Percentiles rank a stretch among this genome's conserved stretches.
Evolutionary conservation across 2,888 invertebrate genomes (phyloP).

Genomic region (Acleris literana): DNA sequence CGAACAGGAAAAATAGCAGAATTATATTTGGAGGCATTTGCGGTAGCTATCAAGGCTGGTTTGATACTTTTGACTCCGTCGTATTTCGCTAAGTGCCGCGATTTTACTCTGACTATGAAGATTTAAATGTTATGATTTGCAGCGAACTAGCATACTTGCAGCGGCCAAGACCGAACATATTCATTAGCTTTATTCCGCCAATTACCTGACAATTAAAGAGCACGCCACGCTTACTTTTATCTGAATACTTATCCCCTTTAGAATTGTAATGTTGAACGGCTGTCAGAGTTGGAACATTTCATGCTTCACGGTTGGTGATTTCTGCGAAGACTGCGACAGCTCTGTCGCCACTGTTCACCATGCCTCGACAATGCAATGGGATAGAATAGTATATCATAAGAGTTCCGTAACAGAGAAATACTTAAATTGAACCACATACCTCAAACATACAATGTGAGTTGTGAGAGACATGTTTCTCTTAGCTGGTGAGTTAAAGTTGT

Average conservation of each 20-base stretch:
- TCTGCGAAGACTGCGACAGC: constrained; percentile 42
- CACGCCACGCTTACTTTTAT: constrained; percentile 15
- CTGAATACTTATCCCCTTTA: constrained; percentile 18
- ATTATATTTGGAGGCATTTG: too few relatives aligned
- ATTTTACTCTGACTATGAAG: too few relatives aligned
- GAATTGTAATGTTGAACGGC: constrained; percentile 36
- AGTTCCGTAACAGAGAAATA: constrained; percentile 24
- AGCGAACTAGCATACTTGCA: too few relatives aligned
- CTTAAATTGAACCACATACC: not conserved
- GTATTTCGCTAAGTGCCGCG: too few relatives aligned
- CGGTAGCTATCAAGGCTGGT: too few relatives aligned
- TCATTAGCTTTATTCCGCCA: constrained; percentile 9
- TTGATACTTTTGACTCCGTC: too few relatives aligned
- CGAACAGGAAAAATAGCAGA: too few relatives aligned
- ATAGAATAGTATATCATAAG: constrained; percentile 17
- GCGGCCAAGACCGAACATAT: not conserved
- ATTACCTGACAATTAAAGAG: constrained; percentile 1
- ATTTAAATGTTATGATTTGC: too few relatives aligned
- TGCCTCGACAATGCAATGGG: constrained; percentile 34
- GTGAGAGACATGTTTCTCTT: too few relatives aligned
- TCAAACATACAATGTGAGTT: not conserved
- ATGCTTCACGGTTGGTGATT: constrained; percentile 44
- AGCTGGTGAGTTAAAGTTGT: too few relatives aligned
- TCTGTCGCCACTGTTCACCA: constrained; percentile 40
- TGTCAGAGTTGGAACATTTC: constrained; percentile 41